Conservation (phyloP, 2,888 invertebrate species). For the Tolmerus cingulatus region DNA sequence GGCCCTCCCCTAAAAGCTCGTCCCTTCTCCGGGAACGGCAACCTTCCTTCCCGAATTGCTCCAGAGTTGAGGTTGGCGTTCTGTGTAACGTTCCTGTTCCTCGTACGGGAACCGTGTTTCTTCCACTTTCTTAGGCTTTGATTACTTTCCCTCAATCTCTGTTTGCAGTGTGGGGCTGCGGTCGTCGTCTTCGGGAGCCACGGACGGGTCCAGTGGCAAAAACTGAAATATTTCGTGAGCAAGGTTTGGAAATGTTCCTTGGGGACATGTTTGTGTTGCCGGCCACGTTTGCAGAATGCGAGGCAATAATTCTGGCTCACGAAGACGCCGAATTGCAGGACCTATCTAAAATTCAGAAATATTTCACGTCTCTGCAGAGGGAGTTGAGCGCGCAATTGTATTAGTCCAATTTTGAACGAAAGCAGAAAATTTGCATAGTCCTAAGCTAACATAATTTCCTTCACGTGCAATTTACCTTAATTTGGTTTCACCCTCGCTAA, state of each 20-base stretch:
- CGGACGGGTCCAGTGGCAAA: neutral
- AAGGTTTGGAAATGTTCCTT: neutral
- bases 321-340: neutral
- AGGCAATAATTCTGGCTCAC: neutral
- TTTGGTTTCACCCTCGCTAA: neutral
- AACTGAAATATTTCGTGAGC: neutral
- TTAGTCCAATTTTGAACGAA: neutral
- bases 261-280: neutral
- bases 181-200: neutral
- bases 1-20: conserved; percentile 24
- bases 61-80: neutral
- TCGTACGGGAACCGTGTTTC: neutral
- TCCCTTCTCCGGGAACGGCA: neutral
- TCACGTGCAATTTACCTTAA: conserved; percentile 35
- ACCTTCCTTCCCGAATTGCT: neutral
- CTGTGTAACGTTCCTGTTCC: neutral
- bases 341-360: neutral
- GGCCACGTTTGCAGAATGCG: neutral
- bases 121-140: conserved; percentile 5
- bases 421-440: conserved; percentile 21
- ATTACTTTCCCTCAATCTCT: conserved; percentile 18
- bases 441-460: conserved; percentile 36
- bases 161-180: neutral
- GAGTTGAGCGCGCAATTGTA: neutral
- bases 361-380: neutral